Percentiles rank a stretch among this genome's conserved stretches.
phyloP scores from a whole-genome alignment of 2,113 vertebrate genomes.

The Leptodactylus fuscus region DNA sequence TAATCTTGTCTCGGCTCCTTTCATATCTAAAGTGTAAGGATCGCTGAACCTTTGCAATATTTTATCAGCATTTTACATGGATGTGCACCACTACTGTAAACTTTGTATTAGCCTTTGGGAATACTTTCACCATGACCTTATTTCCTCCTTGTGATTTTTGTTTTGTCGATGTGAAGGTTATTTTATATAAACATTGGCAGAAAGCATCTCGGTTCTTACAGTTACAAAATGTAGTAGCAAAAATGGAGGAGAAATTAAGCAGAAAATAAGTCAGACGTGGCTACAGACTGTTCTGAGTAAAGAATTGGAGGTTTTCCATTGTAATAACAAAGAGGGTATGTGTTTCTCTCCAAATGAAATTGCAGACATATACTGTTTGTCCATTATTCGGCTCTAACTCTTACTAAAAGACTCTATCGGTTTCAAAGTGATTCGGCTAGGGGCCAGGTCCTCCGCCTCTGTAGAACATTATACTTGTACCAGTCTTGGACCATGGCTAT shows the following conservation, averaged over 20 bases:
- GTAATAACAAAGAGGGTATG: neutral
- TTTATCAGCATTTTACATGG: neutral
- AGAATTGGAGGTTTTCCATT: neutral
- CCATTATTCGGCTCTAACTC: neutral
- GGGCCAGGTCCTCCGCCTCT: no score
- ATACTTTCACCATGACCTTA: constrained; percentile 24
- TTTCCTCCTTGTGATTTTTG: constrained; percentile 6
- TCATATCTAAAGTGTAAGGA: neutral
- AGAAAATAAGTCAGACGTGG: constrained; percentile 29
- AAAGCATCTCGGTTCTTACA: neutral
- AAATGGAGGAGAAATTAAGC: neutral
- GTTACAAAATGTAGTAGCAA: neutral
- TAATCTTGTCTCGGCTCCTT: no score
- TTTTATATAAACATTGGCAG: constrained; percentile 43
- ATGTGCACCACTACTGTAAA: neutral
- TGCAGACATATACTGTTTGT: neutral
- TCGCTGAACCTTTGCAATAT: neutral
- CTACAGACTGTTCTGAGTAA: neutral
- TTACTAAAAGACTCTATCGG: neutral
- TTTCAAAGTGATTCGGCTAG: neutral
- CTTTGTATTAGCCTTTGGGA: neutral
- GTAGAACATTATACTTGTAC: no score
- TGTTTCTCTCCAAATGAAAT: neutral
- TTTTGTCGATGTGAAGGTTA: neutral
- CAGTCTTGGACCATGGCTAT: no score